Percentiles rank a stretch among this genome's conserved stretches.
Conservation (phyloP, 1,140 invertebrate species). For the Drosophila mojavensis region DNA sequence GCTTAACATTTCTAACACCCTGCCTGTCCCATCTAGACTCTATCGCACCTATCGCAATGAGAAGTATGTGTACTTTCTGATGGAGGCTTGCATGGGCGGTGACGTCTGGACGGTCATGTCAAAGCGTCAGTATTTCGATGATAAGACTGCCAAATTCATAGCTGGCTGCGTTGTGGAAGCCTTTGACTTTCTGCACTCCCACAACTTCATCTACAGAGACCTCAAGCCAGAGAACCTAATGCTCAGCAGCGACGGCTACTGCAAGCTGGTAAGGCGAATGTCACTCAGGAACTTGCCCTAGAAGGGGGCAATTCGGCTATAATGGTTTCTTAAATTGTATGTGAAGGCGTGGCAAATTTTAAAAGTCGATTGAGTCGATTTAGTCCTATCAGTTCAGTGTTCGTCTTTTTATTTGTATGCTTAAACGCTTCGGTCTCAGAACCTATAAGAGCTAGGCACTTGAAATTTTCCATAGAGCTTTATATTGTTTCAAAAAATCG, state of each 20-base stretch:
- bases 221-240: constrained; percentile 98
- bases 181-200: constrained; percentile 94
- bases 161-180: constrained; percentile 96
- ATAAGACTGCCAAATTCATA: constrained; percentile 94
- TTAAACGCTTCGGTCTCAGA: too few species aligned
- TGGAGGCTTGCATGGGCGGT: constrained; percentile 98
- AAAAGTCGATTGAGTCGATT: too few species aligned
- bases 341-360: too few species aligned
- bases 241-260: constrained; percentile 93
- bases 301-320: background rate
- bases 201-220: constrained; percentile 96
- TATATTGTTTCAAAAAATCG: too few species aligned
- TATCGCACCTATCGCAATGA: constrained; percentile 97
- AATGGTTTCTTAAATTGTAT: too few species aligned
- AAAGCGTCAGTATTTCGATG: constrained; percentile 92
- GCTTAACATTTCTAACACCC: too few species aligned
- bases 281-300: background rate
- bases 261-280: constrained; percentile 90
- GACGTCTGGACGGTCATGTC: constrained; percentile 98
- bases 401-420: too few species aligned
- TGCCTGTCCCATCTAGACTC: constrained; percentile 86
- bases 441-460: too few species aligned
- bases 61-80: constrained; percentile 98
- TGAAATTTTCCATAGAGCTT: too few species aligned
- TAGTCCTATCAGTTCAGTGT: too few species aligned